Conservation (phyloP, 2,113 vertebrate species). For the Tapirus terrestris region DNA sequence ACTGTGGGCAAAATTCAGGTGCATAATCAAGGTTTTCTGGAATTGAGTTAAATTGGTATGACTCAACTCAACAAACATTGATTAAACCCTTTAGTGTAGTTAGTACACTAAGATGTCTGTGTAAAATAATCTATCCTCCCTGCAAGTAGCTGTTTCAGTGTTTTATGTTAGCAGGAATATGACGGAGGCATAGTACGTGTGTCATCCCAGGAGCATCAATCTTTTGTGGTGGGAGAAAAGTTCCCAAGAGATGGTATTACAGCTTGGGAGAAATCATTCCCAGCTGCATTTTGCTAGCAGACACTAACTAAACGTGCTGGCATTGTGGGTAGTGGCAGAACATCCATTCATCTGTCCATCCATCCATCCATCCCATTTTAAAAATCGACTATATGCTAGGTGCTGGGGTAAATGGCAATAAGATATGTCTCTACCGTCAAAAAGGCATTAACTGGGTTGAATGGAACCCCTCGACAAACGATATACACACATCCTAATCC, state of each 20-base stretch:
- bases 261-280: neutral
- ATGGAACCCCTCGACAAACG: neutral
- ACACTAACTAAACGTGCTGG: neutral
- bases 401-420: neutral
- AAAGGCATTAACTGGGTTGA: neutral
- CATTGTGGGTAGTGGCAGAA: neutral
- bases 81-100: neutral
- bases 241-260: neutral
- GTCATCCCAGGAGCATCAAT: neutral
- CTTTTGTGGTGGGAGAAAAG: neutral
- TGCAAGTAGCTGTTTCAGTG: neutral
- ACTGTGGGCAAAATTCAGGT: neutral
- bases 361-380: no score
- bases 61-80: neutral
- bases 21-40: neutral
- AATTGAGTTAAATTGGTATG: neutral
- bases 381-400: neutral
- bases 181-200: neutral
- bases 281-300: neutral
- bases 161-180: neutral
- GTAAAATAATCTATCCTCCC: neutral
- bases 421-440: neutral
- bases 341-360: neutral
- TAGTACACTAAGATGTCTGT: neutral
- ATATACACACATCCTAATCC: neutral